Percentiles rank a stretch among this genome's conserved stretches.
Evolutionary conservation across 2,113 vertebrate genomes (phyloP).

Genomic region (Chionis minor): DNA sequence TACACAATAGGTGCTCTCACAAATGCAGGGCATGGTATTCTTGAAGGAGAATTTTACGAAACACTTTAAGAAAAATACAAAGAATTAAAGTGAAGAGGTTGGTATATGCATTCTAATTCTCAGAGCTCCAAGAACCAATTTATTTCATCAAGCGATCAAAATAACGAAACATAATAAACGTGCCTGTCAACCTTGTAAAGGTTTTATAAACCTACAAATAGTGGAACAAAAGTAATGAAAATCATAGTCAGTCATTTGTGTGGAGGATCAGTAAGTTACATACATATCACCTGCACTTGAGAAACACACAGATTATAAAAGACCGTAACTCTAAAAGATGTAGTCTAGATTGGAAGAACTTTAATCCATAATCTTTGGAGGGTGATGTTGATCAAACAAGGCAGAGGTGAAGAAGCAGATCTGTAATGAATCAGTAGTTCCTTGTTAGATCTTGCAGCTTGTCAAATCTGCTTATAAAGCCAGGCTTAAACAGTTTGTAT

Average conservation of each 20-base stretch:
- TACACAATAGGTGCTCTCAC: background rate
- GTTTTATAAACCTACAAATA: background rate
- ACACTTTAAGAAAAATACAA: background rate
- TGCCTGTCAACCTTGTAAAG: background rate
- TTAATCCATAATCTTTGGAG: background rate
- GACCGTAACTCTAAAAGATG: background rate
- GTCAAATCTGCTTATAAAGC: background rate
- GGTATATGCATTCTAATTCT: background rate
- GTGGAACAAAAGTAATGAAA: background rate
- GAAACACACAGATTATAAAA: background rate
- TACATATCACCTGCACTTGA: background rate
- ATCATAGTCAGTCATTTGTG: background rate
- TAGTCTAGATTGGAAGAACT: background rate
- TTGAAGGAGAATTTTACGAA: background rate
- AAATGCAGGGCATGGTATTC: background rate
- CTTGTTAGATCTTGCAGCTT: background rate
- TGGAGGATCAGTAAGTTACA: background rate
- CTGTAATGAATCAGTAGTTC: background rate
- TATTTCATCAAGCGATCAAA: background rate
- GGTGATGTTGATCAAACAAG: background rate
- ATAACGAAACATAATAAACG: accelerated
- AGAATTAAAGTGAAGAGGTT: background rate
- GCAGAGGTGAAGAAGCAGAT: background rate
- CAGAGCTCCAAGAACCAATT: background rate
- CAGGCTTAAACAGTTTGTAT: background rate